phyloP scores from a whole-genome alignment of 2,888 invertebrate genomes.

The Theretra japonica region DNA sequence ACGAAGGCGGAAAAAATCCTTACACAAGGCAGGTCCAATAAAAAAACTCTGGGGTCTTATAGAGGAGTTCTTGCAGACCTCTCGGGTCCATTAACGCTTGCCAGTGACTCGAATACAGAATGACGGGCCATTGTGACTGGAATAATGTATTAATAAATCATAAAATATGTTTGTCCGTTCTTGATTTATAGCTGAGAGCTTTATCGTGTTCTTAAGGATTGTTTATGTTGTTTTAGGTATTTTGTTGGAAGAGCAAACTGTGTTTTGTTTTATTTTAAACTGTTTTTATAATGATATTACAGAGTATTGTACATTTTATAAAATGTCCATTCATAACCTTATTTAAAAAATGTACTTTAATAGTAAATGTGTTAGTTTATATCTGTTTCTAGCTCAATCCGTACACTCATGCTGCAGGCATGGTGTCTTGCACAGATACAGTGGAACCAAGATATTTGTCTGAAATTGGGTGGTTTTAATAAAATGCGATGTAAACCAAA shows the following conservation, averaged over 20 bases:
- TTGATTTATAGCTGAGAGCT: constrained; percentile 16
- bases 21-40: neutral
- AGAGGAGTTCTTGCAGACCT: constrained; percentile 2
- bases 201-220: constrained; percentile 10
- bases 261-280: too few species aligned
- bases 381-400: too few species aligned
- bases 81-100: constrained; percentile 21
- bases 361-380: too few species aligned
- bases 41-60: constrained; percentile 10
- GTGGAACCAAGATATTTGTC: too few species aligned
- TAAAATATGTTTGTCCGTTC: constrained; percentile 25
- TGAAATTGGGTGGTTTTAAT: too few species aligned
- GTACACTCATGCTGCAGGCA: too few species aligned
- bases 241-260: neutral
- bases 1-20: neutral
- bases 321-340: too few species aligned
- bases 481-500: too few species aligned
- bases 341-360: too few species aligned
- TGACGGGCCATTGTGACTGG: constrained; percentile 18
- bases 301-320: too few species aligned
- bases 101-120: constrained; percentile 22
- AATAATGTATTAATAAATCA: constrained; percentile 27
- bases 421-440: too few species aligned
- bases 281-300: too few species aligned
- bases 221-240: neutral